Evolutionary conservation across 2,113 vertebrate genomes (phyloP).

Genomic region (Dicaeum eximium): DNA sequence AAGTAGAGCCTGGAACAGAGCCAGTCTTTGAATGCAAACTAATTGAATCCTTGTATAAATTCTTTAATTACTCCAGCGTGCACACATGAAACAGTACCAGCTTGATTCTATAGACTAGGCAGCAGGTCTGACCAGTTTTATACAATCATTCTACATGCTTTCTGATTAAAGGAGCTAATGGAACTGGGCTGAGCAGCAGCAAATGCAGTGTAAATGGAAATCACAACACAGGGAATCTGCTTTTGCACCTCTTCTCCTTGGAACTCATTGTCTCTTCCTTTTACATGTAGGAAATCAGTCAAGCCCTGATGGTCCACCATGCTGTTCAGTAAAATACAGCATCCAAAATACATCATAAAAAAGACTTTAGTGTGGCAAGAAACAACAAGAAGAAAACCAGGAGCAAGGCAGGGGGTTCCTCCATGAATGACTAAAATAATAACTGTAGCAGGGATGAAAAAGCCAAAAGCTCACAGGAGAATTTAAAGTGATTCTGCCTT

Average conservation of each 20-base stretch:
- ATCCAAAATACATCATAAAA: neutral
- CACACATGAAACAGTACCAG: neutral
- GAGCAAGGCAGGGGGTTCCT: neutral
- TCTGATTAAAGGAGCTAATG: neutral
- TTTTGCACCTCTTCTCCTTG: neutral
- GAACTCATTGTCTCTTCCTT: neutral
- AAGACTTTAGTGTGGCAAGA: neutral
- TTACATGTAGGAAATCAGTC: neutral
- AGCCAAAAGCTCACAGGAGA: constrained; percentile 6
- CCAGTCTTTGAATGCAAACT: neutral
- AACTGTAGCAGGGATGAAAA: constrained; percentile 29
- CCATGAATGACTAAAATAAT: neutral
- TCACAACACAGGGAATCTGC: neutral
- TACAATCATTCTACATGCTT: neutral
- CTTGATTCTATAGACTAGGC: neutral
- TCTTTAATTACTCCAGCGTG: neutral
- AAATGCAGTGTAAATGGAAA: neutral
- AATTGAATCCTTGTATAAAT: constrained; percentile 12
- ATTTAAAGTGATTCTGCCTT: neutral
- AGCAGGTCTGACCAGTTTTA: neutral
- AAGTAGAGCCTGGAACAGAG: neutral
- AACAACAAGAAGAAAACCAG: neutral
- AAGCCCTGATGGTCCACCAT: neutral
- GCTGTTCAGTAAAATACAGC: constrained; percentile 1
- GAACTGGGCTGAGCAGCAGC: neutral